Evolutionary conservation across 2,113 vertebrate species (phyloP).

Genomic region (Xenopus borealis): DNA sequence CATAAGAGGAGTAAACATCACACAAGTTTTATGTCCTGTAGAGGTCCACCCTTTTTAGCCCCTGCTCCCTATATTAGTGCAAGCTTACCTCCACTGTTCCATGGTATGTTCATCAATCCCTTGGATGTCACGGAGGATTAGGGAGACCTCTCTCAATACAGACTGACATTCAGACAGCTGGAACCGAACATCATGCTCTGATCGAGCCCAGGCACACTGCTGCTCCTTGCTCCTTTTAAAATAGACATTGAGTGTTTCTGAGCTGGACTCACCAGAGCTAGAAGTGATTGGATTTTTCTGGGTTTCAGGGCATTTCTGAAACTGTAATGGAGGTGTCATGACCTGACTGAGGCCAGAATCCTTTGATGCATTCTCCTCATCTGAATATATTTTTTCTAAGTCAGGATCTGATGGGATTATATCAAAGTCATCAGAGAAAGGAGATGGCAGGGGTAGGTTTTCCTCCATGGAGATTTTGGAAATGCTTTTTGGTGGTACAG

Average conservation of each 20-base stretch:
- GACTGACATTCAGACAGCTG: slow-evolving; percentile 33
- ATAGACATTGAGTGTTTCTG: background rate
- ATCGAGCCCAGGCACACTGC: slow-evolving; percentile 4
- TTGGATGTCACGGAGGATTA: background rate
- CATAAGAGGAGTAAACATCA: background rate
- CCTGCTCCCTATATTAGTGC: background rate
- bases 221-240: background rate
- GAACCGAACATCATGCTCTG: slow-evolving; percentile 2
- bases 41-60: background rate
- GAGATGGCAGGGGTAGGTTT: background rate
- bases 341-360: background rate
- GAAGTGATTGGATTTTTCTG: background rate
- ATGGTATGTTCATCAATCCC: slow-evolving; percentile 14
- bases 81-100: slow-evolving; percentile 36
- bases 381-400: background rate
- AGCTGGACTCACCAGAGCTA: background rate
- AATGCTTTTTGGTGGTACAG: background rate
- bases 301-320: background rate
- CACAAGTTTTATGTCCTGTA: background rate
- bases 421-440: background rate
- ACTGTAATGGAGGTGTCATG: background rate
- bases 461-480: background rate
- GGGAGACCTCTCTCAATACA: slow-evolving; percentile 12
- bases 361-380: background rate
- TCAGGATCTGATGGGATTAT: background rate